A percentile compares a stretch with the other conserved stretches of the same genome.
These are phyloP conservation scores for Herpailurus yagouaroundi DNA, from an alignment of 2,113 vertebrate genomes.

Conservation along the genomic window DNA sequence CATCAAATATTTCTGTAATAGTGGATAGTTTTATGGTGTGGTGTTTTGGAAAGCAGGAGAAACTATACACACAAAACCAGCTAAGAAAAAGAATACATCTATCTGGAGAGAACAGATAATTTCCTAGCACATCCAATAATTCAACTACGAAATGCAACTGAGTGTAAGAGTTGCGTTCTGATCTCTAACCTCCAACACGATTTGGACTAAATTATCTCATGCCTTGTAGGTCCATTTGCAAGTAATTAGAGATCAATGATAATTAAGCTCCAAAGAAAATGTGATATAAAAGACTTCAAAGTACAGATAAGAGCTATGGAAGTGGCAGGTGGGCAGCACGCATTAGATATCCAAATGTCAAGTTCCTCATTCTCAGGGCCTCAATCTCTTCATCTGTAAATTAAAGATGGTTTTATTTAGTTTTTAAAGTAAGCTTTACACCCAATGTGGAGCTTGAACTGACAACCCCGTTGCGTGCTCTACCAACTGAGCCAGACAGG, in stretches of 20 bases:
- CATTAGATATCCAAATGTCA: background rate
- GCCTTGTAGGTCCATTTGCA: background rate
- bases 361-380: background rate
- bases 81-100: background rate
- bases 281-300: background rate
- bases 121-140: background rate
- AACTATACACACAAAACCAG: background rate
- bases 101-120: background rate
- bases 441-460: background rate
- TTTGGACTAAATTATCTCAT: background rate
- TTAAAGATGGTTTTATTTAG: background rate
- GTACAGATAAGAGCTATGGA: background rate
- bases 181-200: background rate
- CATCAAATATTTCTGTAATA: background rate
- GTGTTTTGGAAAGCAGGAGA: background rate
- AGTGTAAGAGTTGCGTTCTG: background rate
- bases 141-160: background rate
- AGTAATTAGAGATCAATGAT: background rate
- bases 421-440: background rate
- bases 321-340: background rate
- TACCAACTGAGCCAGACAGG: background rate
- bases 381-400: constrained; percentile 17
- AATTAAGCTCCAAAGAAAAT: background rate
- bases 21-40: background rate
- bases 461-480: background rate